A percentile compares a stretch with the other conserved stretches of the same genome.
These are phyloP conservation scores for Zaprionus gabonicus DNA, from an alignment of 1,140 invertebrate genomes.

Conservation along the genomic window DNA sequence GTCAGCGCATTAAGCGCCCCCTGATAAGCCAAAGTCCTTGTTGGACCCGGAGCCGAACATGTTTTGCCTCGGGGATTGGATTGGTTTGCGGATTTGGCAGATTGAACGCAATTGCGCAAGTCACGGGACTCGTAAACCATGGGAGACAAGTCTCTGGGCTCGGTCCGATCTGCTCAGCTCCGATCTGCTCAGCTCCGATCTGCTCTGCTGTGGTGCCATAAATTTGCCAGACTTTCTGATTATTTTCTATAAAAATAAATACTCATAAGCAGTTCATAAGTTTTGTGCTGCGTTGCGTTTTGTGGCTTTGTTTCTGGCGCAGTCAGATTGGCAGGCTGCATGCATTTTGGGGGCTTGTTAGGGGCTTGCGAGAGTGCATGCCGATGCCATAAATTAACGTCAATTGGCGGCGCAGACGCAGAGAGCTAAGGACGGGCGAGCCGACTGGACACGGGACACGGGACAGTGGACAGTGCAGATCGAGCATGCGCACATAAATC, in stretches of 20 bases:
- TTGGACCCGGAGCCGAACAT: neutral
- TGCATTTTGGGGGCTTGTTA: conserved; percentile 28
- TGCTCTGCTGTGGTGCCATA: conserved; percentile 54
- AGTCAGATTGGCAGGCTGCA: conserved; percentile 10
- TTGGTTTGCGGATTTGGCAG: conserved; percentile 1
- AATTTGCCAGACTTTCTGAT: conserved; percentile 75
- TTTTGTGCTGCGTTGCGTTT: conserved; percentile 36
- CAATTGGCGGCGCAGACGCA: conserved; percentile 64
- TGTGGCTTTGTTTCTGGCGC: conserved; percentile 55
- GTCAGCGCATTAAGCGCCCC: conserved; percentile 69
- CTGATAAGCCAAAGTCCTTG: conserved; percentile 57
- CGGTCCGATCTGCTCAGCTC: conserved; percentile 9
- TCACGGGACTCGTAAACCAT: conserved; percentile 7
- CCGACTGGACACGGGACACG: conserved; percentile 8
- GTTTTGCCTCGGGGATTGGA: conserved; percentile 1
- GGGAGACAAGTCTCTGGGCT: conserved; percentile 11
- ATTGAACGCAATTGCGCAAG: conserved; percentile 47
- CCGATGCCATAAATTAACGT: conserved; percentile 80
- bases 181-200: conserved; percentile 13
- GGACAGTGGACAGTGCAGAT: conserved; percentile 21
- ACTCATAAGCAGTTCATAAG: conserved; percentile 80
- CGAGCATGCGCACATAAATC: conserved; percentile 78
- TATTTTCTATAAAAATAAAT: conserved; percentile 80
- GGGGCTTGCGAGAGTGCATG: conserved; percentile 58
- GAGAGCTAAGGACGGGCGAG: neutral